Conservation (phyloP, 1,140 invertebrate genomes). For the Dryas iulia region DNA sequence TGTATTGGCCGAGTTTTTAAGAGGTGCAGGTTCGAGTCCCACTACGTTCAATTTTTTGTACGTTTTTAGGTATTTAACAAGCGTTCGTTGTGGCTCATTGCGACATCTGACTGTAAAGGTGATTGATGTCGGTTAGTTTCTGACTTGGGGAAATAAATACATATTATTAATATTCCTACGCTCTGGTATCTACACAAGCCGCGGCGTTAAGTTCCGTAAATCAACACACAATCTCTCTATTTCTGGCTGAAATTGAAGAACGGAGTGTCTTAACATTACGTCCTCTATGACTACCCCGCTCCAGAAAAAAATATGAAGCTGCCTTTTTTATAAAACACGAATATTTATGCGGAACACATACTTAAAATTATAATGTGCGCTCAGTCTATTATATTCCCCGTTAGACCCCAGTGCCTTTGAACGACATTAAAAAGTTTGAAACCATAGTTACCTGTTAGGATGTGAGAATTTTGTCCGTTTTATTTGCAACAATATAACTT, state of each 20-base stretch:
- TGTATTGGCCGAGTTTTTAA: too few species aligned
- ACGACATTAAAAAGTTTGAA: not conserved
- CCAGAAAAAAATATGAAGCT: too few species aligned
- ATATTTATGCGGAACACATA: not conserved
- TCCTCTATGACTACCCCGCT: not conserved
- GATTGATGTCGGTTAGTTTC: too few species aligned
- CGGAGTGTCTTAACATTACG: not conserved
- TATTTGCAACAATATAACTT: constrained; percentile 3
- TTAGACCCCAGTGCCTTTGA: not conserved
- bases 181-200: not conserved
- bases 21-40: too few species aligned
- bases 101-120: too few species aligned
- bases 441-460: not conserved
- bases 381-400: not conserved
- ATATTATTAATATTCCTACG: too few species aligned
- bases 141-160: too few species aligned
- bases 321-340: too few species aligned
- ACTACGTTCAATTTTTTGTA: too few species aligned
- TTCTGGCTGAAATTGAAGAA: too few species aligned
- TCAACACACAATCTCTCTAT: not conserved
- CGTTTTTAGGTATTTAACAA: too few species aligned
- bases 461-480: not conserved
- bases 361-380: not conserved
- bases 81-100: too few species aligned
- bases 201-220: not conserved